Conservation (phyloP, 2,888 invertebrate species). For the Noctua fimbriata region DNA sequence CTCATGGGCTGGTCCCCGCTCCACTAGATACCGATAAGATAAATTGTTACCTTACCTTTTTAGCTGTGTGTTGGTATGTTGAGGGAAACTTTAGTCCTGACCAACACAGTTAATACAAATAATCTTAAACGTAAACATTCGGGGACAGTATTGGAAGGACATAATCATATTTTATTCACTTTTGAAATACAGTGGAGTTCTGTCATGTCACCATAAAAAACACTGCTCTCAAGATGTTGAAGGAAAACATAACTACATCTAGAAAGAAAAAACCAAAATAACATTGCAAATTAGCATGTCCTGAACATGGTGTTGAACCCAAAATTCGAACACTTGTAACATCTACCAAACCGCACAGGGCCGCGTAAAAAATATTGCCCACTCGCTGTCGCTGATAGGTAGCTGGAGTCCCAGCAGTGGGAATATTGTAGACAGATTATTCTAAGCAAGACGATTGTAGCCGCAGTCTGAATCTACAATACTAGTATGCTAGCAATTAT, state of each 20-base stretch:
- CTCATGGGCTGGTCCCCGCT: conserved; percentile 76
- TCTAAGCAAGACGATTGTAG: neutral
- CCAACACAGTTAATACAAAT: neutral
- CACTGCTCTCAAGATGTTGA: neutral
- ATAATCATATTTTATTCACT: neutral
- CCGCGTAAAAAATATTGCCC: neutral
- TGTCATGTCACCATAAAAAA: neutral
- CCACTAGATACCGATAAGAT: conserved; percentile 59
- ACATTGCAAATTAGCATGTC: neutral
- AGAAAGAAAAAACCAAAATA: neutral
- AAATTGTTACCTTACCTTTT: conserved; percentile 52
- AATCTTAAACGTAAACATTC: neutral
- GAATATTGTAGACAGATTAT: neutral
- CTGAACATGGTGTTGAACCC: neutral
- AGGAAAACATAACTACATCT: neutral
- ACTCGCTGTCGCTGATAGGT: neutral
- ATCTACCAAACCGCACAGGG: neutral
- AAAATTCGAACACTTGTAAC: neutral
- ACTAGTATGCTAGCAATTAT: neutral
- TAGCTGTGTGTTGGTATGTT: conserved; percentile 16
- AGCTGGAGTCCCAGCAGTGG: neutral
- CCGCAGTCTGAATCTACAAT: neutral
- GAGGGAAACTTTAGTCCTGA: neutral
- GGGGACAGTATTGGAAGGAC: neutral
- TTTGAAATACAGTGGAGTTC: neutral